These are phyloP conservation scores for Leptinotarsa texana DNA, from an alignment of 1,140 invertebrate genomes.

Conservation along the genomic window DNA sequence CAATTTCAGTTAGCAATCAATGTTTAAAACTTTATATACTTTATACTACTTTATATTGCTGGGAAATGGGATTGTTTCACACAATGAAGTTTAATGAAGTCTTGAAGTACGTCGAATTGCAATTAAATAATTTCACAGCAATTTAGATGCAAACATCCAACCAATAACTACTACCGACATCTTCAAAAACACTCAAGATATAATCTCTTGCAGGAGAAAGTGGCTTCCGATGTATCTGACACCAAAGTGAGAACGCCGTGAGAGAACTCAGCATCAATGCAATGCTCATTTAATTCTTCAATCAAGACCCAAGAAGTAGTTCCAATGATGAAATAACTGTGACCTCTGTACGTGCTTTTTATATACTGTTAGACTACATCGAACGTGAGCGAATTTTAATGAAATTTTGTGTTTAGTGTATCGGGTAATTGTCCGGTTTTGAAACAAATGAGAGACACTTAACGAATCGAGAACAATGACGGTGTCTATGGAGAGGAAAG, in stretches of 20 bases:
- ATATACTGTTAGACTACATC: conserved; percentile 3
- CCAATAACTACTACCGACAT: background rate
- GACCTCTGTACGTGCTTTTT: conserved; percentile 3
- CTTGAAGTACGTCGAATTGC: background rate
- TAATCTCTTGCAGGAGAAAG: conserved; percentile 17
- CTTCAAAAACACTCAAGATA: background rate
- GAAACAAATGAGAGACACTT: conserved; percentile 5
- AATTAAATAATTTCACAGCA: background rate
- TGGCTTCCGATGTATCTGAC: conserved; percentile 9
- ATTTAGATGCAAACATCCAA: background rate
- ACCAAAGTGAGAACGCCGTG: conserved; percentile 2
- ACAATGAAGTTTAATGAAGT: background rate
- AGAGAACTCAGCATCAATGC: background rate
- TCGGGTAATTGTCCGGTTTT: background rate
- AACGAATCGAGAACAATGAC: conserved; percentile 36
- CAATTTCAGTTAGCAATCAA: too few species aligned
- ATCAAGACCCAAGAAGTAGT: conserved; percentile 4
- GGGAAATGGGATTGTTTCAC: background rate
- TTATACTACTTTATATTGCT: background rate
- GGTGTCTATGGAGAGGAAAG: conserved; percentile 49
- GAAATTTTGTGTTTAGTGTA: background rate
- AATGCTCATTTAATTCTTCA: conserved; percentile 2
- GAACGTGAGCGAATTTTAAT: conserved; percentile 14
- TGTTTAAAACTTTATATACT: background rate
- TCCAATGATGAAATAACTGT: conserved; percentile 14